Percentiles rank a stretch among this genome's conserved stretches.
Evolutionary conservation across 2,113 vertebrate species (phyloP).

Genomic region (Daboia siamensis): DNA sequence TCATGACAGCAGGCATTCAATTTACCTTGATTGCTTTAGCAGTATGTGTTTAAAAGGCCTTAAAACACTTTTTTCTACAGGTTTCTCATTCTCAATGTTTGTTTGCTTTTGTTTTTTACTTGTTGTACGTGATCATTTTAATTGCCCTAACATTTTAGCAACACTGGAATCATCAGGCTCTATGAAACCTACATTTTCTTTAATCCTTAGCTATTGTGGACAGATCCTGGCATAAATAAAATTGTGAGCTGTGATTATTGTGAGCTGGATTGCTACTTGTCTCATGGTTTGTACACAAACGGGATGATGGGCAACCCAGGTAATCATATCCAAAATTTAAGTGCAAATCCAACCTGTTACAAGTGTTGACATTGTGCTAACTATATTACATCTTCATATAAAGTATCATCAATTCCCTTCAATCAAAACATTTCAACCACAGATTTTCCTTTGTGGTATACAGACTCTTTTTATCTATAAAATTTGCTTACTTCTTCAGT

Average conservation of each 20-base stretch:
- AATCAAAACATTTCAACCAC: neutral
- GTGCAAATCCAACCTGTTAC: neutral
- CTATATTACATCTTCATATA: neutral
- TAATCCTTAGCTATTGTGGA: neutral
- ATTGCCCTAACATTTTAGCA: neutral
- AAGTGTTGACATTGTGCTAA: neutral
- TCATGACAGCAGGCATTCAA: neutral
- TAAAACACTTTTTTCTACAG: neutral
- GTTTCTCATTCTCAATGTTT: neutral
- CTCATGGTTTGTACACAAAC: neutral
- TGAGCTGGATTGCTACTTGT: neutral
- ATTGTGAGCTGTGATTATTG: neutral
- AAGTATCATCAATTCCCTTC: neutral
- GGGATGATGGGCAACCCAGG: neutral
- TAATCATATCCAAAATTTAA: neutral
- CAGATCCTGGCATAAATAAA: neutral
- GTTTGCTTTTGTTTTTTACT: neutral
- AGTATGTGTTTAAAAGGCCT: neutral
- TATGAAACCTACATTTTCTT: neutral
- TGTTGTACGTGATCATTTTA: neutral
- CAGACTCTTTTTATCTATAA: neutral
- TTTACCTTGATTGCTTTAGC: neutral
- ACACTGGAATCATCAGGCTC: neutral
- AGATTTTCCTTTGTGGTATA: neutral
- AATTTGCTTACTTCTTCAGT: neutral